Percentiles rank a stretch among this genome's conserved stretches.
Conservation (phyloP, 2,888 invertebrate species). For the Xanthorhoe spadicearia region DNA sequence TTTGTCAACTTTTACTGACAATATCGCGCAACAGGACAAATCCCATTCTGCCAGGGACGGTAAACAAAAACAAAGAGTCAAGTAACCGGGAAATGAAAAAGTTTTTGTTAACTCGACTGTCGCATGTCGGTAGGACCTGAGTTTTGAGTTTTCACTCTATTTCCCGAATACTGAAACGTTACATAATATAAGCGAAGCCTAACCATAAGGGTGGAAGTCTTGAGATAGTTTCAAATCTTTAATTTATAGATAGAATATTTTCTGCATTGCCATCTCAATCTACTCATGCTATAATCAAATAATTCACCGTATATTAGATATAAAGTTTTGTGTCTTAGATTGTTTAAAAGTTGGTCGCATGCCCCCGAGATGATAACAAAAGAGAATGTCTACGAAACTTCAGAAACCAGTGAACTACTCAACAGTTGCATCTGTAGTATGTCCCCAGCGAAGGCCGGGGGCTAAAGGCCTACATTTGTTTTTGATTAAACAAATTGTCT, state of each 20-base stretch:
- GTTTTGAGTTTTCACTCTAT: background rate
- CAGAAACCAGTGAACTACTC: background rate
- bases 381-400: no score
- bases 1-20: slow-evolving; percentile 48
- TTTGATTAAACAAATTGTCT: slow-evolving; percentile 85
- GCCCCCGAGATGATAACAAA: no score
- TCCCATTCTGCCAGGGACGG: slow-evolving; percentile 52
- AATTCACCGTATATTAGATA: no score
- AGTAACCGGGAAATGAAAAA: slow-evolving; percentile 13
- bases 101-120: slow-evolving; percentile 13
- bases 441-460: slow-evolving; percentile 52
- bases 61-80: slow-evolving; percentile 53
- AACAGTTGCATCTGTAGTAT: slow-evolving; percentile 25
- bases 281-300: no score
- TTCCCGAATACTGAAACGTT: background rate
- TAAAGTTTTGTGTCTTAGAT: no score
- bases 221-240: no score
- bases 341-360: no score
- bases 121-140: slow-evolving; percentile 9
- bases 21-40: slow-evolving; percentile 64
- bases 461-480: slow-evolving; percentile 74
- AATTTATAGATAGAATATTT: no score
- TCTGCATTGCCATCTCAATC: no score
- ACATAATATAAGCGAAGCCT: no score
- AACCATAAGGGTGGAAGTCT: no score